A percentile compares a stretch with the other conserved stretches of the same genome.
Evolutionary conservation across 2,113 vertebrate species (phyloP).

Genomic region (Pavo muticus): DNA sequence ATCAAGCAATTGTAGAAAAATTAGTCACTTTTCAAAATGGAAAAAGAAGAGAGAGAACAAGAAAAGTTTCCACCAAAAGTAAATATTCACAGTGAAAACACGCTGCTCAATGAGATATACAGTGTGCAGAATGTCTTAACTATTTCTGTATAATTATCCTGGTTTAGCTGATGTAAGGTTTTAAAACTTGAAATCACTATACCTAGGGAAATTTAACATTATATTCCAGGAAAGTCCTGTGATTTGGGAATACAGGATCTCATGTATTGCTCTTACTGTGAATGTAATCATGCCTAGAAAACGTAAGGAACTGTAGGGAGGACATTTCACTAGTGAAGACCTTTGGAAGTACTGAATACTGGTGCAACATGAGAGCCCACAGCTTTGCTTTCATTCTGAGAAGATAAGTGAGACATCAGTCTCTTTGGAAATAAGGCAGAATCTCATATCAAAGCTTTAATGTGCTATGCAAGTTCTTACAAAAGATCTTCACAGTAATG

Average conservation of each 20-base stretch:
- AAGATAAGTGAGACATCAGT: neutral
- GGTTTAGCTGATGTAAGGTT: neutral
- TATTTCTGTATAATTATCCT: neutral
- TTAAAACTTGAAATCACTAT: neutral
- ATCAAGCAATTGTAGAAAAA: neutral
- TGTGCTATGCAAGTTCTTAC: neutral
- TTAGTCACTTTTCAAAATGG: neutral
- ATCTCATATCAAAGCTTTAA: neutral
- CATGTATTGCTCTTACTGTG: neutral
- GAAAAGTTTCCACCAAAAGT: neutral
- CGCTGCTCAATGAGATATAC: neutral
- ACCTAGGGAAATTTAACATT: neutral
- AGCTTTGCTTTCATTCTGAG: neutral
- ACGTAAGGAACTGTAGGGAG: neutral
- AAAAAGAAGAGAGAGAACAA: neutral
- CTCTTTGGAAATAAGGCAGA: neutral
- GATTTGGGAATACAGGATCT: neutral
- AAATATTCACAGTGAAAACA: neutral
- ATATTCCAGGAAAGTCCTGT: neutral
- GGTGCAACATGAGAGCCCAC: neutral
- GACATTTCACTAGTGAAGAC: neutral
- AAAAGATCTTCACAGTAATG: neutral
- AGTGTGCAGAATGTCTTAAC: neutral
- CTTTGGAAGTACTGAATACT: neutral
- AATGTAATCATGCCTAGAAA: neutral